A percentile compares a stretch with the other conserved stretches of the same genome.
Conservation (phyloP, 1,140 invertebrate species). For the Cydia fagiglandana region DNA sequence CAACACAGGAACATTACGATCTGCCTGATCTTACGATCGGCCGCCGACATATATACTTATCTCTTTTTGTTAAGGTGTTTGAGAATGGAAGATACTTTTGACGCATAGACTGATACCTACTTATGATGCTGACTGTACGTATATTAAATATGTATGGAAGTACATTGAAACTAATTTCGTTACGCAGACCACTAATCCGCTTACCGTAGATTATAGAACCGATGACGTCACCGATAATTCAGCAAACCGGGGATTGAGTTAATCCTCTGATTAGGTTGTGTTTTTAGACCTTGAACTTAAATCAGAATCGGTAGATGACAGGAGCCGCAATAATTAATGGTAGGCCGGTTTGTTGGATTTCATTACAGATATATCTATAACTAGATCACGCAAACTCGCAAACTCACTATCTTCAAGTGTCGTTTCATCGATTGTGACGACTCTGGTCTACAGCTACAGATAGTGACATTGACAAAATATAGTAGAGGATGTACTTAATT, state of each 20-base stretch:
- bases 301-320: constrained; percentile 8
- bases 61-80: no score
- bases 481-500: no score
- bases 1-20: no score
- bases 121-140: background rate
- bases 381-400: constrained; percentile 1
- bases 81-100: no score
- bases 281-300: constrained; percentile 21
- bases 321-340: constrained; percentile 1
- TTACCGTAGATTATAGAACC: constrained; percentile 24
- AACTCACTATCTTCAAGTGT: background rate
- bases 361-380: background rate
- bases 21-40: no score
- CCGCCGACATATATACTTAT: no score
- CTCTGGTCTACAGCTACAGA: no score
- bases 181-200: constrained; percentile 10
- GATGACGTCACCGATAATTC: constrained; percentile 3
- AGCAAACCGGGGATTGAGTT: background rate
- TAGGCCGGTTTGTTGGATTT: background rate
- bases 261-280: background rate
- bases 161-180: constrained; percentile 8
- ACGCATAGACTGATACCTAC: no score
- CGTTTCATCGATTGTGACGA: no score
- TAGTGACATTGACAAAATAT: no score
- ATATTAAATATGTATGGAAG: background rate